Evolutionary conservation across 2,113 vertebrate species (phyloP).

Genomic region (Australoheros scitulus): DNA sequence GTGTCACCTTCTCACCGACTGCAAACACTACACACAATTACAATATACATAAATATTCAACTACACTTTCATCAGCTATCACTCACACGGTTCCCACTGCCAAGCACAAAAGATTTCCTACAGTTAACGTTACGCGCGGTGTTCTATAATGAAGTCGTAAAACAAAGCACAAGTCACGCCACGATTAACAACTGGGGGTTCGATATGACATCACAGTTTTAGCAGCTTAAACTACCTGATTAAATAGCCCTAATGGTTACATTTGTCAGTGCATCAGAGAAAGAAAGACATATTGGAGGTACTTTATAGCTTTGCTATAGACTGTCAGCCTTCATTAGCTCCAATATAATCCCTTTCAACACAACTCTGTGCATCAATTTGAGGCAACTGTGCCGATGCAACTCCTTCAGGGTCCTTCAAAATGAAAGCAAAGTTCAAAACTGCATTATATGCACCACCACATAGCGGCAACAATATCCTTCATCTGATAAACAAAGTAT

Average conservation of each 20-base stretch:
- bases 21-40: constrained; percentile 51
- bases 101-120: constrained; percentile 1
- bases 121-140: constrained; percentile 10
- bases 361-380: constrained; percentile 25
- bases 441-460: constrained; percentile 7
- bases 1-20: constrained; percentile 41
- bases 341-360: constrained; percentile 16
- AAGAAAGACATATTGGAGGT: constrained; percentile 34
- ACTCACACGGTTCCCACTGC: constrained; percentile 36
- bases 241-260: constrained; percentile 67
- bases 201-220: constrained; percentile 50
- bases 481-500: constrained; percentile 25
- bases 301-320: constrained; percentile 40
- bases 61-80: constrained; percentile 34
- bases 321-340: constrained; percentile 1
- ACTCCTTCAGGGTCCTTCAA: constrained; percentile 31
- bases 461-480: constrained; percentile 41
- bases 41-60: constrained; percentile 41
- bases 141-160: constrained; percentile 17
- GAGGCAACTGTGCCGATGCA: constrained; percentile 30
- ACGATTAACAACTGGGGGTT: constrained; percentile 7
- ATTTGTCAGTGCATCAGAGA: constrained; percentile 36
- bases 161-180: constrained; percentile 55
- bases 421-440: constrained; percentile 49
- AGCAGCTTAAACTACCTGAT: constrained; percentile 74